Evolutionary conservation across 2,888 invertebrate species (phyloP), one percentile per base, ranked within the genome.

Genomic region (Lasioglossum zephyrum): DNA sequence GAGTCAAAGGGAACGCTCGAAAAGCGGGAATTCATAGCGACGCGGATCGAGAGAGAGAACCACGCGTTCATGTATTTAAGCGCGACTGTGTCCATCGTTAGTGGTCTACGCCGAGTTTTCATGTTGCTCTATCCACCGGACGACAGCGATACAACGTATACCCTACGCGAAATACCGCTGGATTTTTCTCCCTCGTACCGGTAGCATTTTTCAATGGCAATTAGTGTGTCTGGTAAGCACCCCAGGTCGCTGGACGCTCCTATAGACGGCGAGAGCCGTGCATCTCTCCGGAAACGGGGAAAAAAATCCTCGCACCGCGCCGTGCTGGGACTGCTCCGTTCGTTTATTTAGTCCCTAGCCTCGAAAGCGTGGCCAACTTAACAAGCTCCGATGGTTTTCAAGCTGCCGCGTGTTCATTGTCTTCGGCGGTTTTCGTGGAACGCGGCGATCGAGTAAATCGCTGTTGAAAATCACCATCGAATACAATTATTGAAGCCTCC

Each of bases 181-280:
- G 74, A 82, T 79, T 80, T 83, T 80, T 60, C 83, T 80, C 53
- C 22, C 74, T 70, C 82, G 78, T 85, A 44, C 49, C 57, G 26
- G 63, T 70, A 26, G 47, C 74, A 86, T 82, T 86, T 86, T 86
- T 82, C 86, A 86, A 82, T 86, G 82, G 86, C 82, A 86, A 86
- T 86, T 86, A 82, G 78, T 41, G 60, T 60, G 77, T 73, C 75
- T 75, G 74, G 41, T 77, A 53, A 73, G 49, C 66, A 70, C 53
- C 36, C 36, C 69, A 70, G 31, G 57, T 36, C n/a, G 73, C 26
- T n/a, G n/a, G 41, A 53, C 18, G 63, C 9, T 66, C 41, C 41
- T 57, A 57, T 69, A 47, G 75, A 82, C 73, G 13, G 13, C 63
- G 82, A 53, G 53, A 53, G 53, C 22, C 73, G 77, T 8, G 18